Evolutionary conservation across 2,888 invertebrate genomes (phyloP).

Genomic region (Allophyes oxyacanthae): DNA sequence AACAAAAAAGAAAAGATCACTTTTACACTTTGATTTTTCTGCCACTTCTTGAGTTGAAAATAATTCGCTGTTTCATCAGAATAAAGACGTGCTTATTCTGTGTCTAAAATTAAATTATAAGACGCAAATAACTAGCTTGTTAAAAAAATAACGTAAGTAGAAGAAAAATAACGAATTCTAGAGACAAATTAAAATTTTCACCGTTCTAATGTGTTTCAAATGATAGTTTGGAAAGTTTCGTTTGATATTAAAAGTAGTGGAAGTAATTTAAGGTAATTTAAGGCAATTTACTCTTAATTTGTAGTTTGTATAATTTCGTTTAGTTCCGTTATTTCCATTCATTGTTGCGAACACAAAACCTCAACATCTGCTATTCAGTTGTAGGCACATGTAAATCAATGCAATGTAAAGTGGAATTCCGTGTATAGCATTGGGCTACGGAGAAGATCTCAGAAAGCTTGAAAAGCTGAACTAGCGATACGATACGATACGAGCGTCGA

Average conservation of each 20-base stretch:
- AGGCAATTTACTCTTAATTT: constrained; percentile 45
- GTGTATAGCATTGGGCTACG: constrained; percentile 30
- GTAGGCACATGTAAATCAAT: constrained; percentile 24
- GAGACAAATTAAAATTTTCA: constrained; percentile 50
- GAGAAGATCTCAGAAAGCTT: constrained; percentile 23
- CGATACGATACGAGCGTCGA: too few species aligned
- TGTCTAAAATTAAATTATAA: too few species aligned
- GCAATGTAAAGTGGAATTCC: constrained; percentile 40
- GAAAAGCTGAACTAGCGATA: constrained; percentile 13
- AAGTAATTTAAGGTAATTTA: constrained; percentile 39
- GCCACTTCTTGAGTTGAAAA: too few species aligned
- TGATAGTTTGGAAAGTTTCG: constrained; percentile 53
- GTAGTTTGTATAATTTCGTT: constrained; percentile 31
- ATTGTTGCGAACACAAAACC: constrained; percentile 23
- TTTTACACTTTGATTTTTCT: too few species aligned
- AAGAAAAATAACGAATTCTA: constrained; percentile 36
- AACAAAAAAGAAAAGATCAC: background rate
- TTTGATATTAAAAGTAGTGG: constrained; percentile 25
- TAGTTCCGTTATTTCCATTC: constrained; percentile 23
- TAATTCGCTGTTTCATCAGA: too few species aligned
- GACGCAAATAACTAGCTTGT: too few species aligned
- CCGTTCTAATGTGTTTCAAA: constrained; percentile 53
- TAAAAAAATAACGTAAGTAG: constrained; percentile 11
- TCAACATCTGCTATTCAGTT: constrained; percentile 21
- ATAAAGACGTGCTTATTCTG: too few species aligned